Evolutionary conservation across 2,888 invertebrate species (phyloP).

Genomic region (Apomyelois bistriatella): DNA sequence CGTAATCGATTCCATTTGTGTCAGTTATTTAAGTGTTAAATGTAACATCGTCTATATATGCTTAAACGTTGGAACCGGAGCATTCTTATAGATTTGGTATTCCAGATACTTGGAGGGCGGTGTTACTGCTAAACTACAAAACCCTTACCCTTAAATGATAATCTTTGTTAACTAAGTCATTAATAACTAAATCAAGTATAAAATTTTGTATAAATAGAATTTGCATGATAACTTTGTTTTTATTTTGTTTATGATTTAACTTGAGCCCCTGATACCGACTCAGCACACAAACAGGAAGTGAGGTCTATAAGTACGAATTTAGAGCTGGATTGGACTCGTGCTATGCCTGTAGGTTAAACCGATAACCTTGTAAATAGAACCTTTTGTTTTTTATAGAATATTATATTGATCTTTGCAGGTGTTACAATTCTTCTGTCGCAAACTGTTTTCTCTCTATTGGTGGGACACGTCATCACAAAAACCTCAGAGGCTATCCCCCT

Average conservation of each 20-base stretch:
- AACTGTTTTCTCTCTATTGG: slow-evolving; percentile 99
- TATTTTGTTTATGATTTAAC: slow-evolving; percentile 71
- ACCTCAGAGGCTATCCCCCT: slow-evolving; percentile 99
- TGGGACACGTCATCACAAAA: slow-evolving; percentile 99
- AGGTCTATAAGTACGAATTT: slow-evolving; percentile 32
- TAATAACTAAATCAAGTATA: slow-evolving; percentile 31
- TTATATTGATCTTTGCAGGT: slow-evolving; percentile 91
- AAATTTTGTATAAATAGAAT: slow-evolving; percentile 51
- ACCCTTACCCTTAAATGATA: slow-evolving; percentile 12
- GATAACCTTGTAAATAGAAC: slow-evolving; percentile 41
- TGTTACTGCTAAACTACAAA: slow-evolving; percentile 25
- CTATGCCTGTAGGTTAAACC: slow-evolving; percentile 30
- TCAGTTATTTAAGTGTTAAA: slow-evolving; percentile 35
- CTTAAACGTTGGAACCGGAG: background rate
- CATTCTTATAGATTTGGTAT: slow-evolving; percentile 20
- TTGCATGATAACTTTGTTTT: slow-evolving; percentile 68
- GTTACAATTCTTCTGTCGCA: slow-evolving; percentile 99
- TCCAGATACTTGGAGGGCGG: slow-evolving; percentile 76
- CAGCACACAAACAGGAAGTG: slow-evolving; percentile 69
- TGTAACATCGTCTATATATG: background rate
- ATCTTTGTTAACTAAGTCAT: slow-evolving; percentile 13
- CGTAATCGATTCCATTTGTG: slow-evolving; percentile 74
- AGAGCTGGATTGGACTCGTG: slow-evolving; percentile 37
- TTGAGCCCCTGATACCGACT: slow-evolving; percentile 72
- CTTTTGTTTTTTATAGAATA: slow-evolving; percentile 61